Conservation (phyloP, 2,797 vertebrate species). For the Eulemur mongoz region DNA sequence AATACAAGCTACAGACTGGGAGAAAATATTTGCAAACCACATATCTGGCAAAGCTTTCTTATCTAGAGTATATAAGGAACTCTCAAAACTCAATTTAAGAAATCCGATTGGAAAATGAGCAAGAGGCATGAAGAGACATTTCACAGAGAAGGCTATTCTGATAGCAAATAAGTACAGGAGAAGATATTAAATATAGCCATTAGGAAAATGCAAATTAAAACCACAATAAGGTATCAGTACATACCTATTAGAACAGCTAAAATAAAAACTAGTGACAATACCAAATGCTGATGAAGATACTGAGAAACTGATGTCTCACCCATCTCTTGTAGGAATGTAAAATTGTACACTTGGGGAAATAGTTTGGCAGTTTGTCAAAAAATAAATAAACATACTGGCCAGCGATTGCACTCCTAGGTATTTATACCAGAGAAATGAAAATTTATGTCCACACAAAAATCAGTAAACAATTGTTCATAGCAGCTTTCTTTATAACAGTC, state of each 20-base stretch:
- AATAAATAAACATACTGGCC: neutral
- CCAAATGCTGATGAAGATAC: neutral
- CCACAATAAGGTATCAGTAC: neutral
- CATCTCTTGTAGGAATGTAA: neutral
- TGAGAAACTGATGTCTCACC: neutral
- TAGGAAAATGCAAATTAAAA: neutral
- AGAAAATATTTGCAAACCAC: neutral
- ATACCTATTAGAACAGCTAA: neutral
- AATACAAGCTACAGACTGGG: neutral
- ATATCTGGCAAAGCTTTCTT: neutral
- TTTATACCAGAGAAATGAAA: neutral
- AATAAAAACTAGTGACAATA: neutral
- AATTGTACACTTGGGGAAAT: neutral
- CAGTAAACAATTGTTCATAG: neutral
- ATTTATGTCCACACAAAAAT: neutral
- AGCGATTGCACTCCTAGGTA: neutral
- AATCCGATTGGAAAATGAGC: neutral
- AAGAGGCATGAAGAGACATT: neutral
- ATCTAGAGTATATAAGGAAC: neutral
- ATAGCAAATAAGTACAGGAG: neutral
- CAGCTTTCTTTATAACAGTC: neutral
- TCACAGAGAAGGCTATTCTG: neutral
- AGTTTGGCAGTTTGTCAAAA: neutral
- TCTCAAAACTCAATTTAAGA: neutral
- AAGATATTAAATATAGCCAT: neutral